A percentile compares a stretch with the other conserved stretches of the same genome.
These are phyloP conservation scores for Leptura quadrifasciata DNA, from an alignment of 2,888 invertebrate genomes.

Conservation along the genomic window DNA sequence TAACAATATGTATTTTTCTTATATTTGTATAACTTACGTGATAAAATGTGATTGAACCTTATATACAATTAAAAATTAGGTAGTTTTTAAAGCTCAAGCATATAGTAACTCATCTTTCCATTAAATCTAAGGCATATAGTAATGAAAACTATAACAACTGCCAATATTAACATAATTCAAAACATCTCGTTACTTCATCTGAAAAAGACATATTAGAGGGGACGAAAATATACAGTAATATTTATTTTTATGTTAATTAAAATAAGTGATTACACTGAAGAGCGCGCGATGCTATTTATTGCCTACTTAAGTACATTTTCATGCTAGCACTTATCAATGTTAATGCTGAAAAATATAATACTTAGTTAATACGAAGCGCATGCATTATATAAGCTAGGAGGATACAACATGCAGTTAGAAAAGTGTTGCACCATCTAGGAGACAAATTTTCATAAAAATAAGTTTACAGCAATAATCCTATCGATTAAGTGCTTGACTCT, in stretches of 20 bases:
- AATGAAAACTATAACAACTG: not conserved
- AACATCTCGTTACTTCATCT: not conserved
- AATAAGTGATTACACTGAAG: slow-evolving; percentile 28
- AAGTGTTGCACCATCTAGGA: not conserved
- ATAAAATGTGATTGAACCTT: slow-evolving; percentile 13
- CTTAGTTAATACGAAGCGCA: not conserved
- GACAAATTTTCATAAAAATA: not conserved
- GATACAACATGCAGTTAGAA: not conserved
- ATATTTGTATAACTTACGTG: slow-evolving; percentile 6
- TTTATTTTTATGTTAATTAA: not conserved
- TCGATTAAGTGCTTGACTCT: not conserved
- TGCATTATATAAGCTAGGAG: not conserved
- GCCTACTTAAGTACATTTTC: slow-evolving; percentile 1
- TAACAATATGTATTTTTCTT: slow-evolving; percentile 33
- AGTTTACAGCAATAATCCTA: not conserved
- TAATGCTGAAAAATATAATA: not conserved
- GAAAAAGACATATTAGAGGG: not conserved
- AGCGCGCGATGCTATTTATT: slow-evolving; percentile 29
- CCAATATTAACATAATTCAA: not conserved
- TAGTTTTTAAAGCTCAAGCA: slow-evolving; percentile 7
- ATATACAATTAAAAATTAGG: slow-evolving; percentile 7
- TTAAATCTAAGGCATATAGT: not conserved
- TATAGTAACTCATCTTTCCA: slow-evolving; percentile 12
- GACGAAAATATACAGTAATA: not conserved
- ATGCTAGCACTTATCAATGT: not conserved